Evolutionary conservation across 2,113 vertebrate genomes (phyloP).

Genomic region (Ibidorhyncha struthersii): DNA sequence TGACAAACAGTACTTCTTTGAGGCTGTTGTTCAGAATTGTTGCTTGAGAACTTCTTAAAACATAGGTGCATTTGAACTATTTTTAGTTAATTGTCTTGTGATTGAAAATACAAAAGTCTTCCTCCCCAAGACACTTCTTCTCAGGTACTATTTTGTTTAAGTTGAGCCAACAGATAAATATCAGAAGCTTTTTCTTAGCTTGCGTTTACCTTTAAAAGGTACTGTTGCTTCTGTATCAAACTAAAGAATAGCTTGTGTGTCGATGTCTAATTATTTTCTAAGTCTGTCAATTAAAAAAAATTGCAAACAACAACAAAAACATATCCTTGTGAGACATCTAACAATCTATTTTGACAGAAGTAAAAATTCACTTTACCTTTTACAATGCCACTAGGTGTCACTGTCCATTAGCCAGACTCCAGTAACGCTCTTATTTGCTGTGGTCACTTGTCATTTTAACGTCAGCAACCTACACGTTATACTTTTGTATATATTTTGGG

Average conservation of each 20-base stretch:
- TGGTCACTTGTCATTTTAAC: not conserved
- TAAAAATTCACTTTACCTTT: not conserved
- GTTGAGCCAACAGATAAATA: not conserved
- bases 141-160: not conserved
- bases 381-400: slow-evolving; percentile 15
- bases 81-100: not conserved
- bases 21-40: not conserved
- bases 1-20: not conserved
- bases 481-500: not conserved
- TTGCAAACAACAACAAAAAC: not conserved
- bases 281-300: not conserved
- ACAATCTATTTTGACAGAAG: not conserved
- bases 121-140: not conserved
- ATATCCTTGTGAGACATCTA: not conserved
- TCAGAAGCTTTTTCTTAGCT: not conserved
- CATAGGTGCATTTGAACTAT: not conserved
- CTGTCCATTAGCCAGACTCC: not conserved
- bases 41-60: not conserved
- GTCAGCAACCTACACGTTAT: accelerated
- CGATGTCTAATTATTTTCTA: not conserved
- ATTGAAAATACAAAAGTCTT: not conserved
- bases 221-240: not conserved
- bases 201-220: not conserved
- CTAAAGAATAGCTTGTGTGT: not conserved
- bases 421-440: not conserved